Evolutionary conservation across 2,113 vertebrate genomes (phyloP).

Genomic region (Anoura caudifer): DNA sequence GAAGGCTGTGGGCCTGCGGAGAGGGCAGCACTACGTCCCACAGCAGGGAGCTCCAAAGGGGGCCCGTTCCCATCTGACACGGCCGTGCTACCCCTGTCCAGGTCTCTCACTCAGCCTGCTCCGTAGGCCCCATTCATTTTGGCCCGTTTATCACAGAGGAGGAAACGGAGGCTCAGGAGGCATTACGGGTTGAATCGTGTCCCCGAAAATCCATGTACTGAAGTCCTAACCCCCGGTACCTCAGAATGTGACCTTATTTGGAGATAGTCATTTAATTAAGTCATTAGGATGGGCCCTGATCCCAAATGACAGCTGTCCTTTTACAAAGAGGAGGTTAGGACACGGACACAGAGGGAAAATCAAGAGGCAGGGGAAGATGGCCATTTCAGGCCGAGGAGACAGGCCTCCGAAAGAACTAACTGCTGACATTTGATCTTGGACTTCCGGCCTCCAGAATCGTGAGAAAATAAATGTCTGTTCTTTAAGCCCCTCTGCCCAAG

Average conservation of each 20-base stretch:
- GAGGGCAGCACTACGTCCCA: neutral
- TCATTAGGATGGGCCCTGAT: no score
- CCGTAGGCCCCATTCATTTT: neutral
- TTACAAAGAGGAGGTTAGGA: neutral
- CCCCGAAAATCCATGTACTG: neutral
- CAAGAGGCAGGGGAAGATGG: neutral
- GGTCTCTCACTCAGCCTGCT: neutral
- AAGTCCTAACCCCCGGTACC: neutral
- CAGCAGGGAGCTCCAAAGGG: neutral
- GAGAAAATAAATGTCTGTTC: neutral
- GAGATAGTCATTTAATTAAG: neutral
- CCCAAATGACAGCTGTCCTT: neutral
- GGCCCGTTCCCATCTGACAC: neutral
- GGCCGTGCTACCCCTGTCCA: neutral
- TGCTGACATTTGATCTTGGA: neutral
- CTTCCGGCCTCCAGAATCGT: neutral
- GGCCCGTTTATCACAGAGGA: neutral
- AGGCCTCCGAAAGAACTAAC: neutral
- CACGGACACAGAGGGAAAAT: neutral
- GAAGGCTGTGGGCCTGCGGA: neutral
- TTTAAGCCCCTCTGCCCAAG: fast-evolving
- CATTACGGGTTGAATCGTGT: neutral
- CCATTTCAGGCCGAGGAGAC: neutral
- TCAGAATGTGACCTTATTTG: neutral
- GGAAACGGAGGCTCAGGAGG: neutral